Evolutionary conservation across 2,888 invertebrate species (phyloP), one percentile per base, ranked within the genome.

Genomic region (Siphlonurus alternatus): DNA sequence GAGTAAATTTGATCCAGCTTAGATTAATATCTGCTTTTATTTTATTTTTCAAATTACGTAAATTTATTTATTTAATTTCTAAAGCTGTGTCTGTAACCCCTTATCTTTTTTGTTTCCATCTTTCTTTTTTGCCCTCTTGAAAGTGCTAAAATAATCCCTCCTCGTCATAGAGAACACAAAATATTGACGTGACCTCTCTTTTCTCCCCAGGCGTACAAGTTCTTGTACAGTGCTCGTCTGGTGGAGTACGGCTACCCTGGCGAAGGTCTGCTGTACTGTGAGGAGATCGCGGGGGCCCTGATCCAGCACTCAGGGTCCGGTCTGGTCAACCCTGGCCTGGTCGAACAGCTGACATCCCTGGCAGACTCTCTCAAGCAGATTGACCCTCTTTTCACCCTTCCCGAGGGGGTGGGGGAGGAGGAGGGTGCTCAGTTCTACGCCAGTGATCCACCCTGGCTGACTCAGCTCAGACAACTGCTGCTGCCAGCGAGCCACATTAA

Each of bases 171-270:
- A n/a, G n/a, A n/a, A n/a, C n/a, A n/a, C n/a, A n/a, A n/a, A n/a
- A n/a, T n/a, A n/a, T n/a, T n/a, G n/a, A n/a, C n/a, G n/a, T n/a
- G n/a, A n/a, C n/a, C n/a, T n/a, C n/a, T n/a, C n/a, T n/a, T n/a
- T n/a, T n/a, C n/a, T n/a, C n/a, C n/a, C 77, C 77, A 93, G 86
- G 81, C 85, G 64, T 94, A 90, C 78, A 96, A 96, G 80, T 85
- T 88, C 73, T 74, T 94, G 68, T 78, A 93, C 76, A 88, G 91
- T 60, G 79, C 83, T 15, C 83, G 90, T 67, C 81, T 96, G 71
- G 79, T 86, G 3, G 90, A 91, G 71, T 81, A 82, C 71, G 94
- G 95, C 1, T 81, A 84, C 70, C 79, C 85, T 70, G 86, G 88
- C 74, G 89, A 89, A 74, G 88, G 93, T 64, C 78, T 94, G 68